A percentile compares a stretch with the other conserved stretches of the same genome.
Evolutionary conservation across 2,888 invertebrate species (phyloP).

Genomic region (Calliopum simillimum): DNA sequence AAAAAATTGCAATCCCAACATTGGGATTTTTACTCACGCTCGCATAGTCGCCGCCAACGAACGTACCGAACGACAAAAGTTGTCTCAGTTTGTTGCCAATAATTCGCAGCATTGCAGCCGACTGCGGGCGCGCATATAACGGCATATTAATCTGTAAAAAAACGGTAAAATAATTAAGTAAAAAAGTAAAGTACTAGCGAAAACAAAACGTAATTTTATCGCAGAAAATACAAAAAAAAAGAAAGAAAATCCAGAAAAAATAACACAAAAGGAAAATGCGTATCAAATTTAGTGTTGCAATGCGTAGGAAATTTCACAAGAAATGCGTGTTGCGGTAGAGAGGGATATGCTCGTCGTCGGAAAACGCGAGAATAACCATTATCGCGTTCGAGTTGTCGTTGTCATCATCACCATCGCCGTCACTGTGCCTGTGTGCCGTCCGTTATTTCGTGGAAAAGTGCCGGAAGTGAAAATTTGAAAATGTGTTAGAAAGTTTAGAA

Average conservation of each 20-base stretch:
- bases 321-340: too few species aligned
- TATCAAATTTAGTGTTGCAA: too few species aligned
- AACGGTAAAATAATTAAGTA: conserved; percentile 28
- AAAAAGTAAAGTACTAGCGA: conserved; percentile 40
- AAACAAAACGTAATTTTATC: conserved; percentile 22
- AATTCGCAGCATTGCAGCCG: conserved; percentile 38
- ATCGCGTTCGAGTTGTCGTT: too few species aligned
- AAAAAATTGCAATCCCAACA: conserved; percentile 27
- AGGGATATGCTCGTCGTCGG: too few species aligned
- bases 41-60: conserved; percentile 19
- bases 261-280: neutral
- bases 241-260: conserved; percentile 12
- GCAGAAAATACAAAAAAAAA: conserved; percentile 16
- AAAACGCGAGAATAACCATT: too few species aligned
- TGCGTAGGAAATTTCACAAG: too few species aligned
- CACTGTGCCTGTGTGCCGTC: too few species aligned
- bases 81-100: conserved; percentile 41
- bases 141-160: conserved; percentile 18
- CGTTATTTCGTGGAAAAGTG: too few species aligned
- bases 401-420: too few species aligned
- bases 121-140: conserved; percentile 29
- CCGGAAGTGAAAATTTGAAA: conserved; percentile 29
- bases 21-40: neutral
- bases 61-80: conserved; percentile 15
- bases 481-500: conserved; percentile 30